Conservation (phyloP, 2,888 invertebrate genomes). For the Macropis europaea region DNA sequence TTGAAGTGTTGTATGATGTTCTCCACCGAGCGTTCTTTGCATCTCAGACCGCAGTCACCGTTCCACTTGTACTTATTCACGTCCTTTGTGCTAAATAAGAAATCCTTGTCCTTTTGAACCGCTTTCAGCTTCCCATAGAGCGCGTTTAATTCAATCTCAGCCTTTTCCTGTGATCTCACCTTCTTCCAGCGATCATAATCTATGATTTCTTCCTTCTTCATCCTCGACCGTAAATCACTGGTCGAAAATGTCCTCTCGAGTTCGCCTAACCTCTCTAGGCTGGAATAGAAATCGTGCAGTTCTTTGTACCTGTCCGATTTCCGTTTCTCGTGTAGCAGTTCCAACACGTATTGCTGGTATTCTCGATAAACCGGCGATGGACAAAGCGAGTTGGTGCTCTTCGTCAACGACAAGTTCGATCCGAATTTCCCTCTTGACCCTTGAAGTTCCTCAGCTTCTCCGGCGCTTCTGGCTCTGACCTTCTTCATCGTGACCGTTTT, state of each 20-base stretch:
- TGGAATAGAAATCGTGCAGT: conserved; percentile 91
- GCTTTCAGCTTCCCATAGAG: conserved; percentile 88
- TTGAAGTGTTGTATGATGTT: conserved; percentile 90
- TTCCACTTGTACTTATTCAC: conserved; percentile 89
- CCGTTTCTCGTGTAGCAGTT: conserved; percentile 84
- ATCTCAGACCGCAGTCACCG: conserved; percentile 86
- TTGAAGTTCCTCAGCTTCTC: conserved; percentile 81
- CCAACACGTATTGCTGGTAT: conserved; percentile 85
- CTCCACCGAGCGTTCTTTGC: conserved; percentile 93
- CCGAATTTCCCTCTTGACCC: conserved; percentile 47
- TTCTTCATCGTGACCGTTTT: conserved; percentile 74
- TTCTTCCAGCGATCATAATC: conserved; percentile 94
- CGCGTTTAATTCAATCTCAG: conserved; percentile 89
- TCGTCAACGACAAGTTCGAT: conserved; percentile 73
- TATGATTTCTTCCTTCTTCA: conserved; percentile 89
- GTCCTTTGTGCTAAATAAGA: conserved; percentile 90
- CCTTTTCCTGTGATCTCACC: conserved; percentile 88
- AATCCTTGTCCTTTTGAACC: conserved; percentile 91
- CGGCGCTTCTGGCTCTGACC: conserved; percentile 85
- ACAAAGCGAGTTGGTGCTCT: conserved; percentile 81
- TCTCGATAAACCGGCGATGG: conserved; percentile 81
- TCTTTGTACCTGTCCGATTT: conserved; percentile 91
- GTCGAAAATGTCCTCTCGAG: conserved; percentile 89
- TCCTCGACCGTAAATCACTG: conserved; percentile 86
- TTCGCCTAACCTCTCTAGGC: conserved; percentile 91